phyloP scores from a whole-genome alignment of 2,113 vertebrate species.

The Ursus arctos region DNA sequence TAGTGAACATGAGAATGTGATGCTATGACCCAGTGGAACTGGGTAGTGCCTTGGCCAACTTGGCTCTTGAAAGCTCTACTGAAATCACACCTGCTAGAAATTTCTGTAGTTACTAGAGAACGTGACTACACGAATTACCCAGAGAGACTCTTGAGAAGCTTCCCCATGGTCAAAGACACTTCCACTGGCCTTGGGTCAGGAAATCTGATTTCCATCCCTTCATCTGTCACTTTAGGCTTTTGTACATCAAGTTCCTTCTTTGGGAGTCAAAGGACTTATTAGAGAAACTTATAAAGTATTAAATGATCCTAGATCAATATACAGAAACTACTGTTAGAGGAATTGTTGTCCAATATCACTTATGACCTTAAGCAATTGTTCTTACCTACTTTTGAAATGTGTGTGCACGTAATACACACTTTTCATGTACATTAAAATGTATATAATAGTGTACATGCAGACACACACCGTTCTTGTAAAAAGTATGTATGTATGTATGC shows the following conservation, averaged over 20 bases:
- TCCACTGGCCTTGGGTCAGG: background rate
- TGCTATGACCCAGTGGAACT: background rate
- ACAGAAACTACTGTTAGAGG: background rate
- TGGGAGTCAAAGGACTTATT: background rate
- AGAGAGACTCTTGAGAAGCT: background rate
- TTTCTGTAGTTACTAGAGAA: background rate
- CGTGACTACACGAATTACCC: background rate
- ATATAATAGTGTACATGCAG: background rate
- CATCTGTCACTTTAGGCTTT: background rate
- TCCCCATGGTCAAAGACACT: background rate
- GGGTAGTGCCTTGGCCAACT: background rate
- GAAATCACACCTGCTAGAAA: background rate
- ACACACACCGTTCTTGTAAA: background rate
- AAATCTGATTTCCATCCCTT: background rate
- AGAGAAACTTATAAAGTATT: background rate
- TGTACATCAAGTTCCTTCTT: background rate
- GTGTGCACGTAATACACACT: background rate
- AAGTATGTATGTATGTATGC: background rate
- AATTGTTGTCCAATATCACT: background rate
- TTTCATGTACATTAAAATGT: background rate
- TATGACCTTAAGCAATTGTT: conserved; percentile 1
- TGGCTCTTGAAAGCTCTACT: background rate
- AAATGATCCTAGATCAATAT: background rate
- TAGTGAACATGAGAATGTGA: no score
- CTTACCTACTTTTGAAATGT: conserved; percentile 22